These are phyloP conservation scores for Mystacornis crossleyi DNA, from an alignment of 2,113 vertebrate species.

Conservation along the genomic window DNA sequence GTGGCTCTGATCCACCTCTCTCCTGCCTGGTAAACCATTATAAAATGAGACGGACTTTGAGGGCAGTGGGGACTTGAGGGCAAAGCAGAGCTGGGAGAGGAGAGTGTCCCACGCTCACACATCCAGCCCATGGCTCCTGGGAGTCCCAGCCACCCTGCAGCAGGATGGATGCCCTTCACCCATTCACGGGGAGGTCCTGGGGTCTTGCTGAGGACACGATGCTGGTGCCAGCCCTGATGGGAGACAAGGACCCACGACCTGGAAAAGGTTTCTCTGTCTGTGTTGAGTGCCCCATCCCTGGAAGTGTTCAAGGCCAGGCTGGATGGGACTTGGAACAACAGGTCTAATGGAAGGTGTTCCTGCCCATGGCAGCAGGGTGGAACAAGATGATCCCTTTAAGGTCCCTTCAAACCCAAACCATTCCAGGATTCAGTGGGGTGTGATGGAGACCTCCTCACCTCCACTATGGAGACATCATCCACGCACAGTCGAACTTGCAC, in stretches of 20 bases:
- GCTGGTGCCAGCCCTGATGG: neutral
- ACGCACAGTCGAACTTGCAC: neutral
- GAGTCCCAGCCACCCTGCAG: neutral
- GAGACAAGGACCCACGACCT: neutral
- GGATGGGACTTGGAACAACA: neutral
- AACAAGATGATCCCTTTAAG: neutral
- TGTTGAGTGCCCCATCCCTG: neutral
- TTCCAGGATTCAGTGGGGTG: neutral
- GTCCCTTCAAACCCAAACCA: neutral
- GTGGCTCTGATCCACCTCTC: neutral
- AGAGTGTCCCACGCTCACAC: neutral
- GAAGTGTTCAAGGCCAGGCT: neutral
- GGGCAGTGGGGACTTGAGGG: neutral
- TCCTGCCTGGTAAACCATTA: neutral
- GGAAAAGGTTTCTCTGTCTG: neutral
- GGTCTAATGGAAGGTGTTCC: neutral
- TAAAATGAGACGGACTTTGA: neutral
- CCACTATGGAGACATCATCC: fast-evolving
- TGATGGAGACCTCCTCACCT: neutral
- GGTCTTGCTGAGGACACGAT: neutral
- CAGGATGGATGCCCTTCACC: neutral
- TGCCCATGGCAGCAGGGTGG: neutral
- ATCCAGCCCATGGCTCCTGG: fast-evolving
- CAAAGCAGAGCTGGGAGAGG: neutral
- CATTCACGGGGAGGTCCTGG: neutral